Conservation (phyloP, 2,888 invertebrate genomes). For the Lucinisca nassula region DNA sequence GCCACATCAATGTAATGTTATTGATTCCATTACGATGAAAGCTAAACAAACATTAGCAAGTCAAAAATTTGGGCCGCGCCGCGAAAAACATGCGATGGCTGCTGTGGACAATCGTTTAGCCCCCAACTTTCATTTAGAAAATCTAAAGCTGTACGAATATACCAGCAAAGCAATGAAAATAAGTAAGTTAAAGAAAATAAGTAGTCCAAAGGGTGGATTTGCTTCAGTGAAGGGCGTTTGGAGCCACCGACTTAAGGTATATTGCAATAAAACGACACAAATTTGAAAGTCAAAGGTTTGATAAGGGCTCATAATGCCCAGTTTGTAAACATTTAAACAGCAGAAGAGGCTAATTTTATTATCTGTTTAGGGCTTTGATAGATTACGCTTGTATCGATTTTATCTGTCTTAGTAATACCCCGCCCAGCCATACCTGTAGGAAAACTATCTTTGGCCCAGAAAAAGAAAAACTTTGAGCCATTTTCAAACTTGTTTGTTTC, state of each 20-base stretch:
- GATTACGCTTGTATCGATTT: conserved; percentile 23
- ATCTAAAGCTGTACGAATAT: too few relatives aligned
- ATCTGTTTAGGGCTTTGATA: conserved; percentile 2
- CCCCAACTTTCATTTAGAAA: too few relatives aligned
- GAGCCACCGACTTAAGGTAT: background rate
- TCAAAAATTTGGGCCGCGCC: background rate
- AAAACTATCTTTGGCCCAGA: too few relatives aligned
- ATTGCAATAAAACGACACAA: background rate
- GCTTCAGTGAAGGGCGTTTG: too few relatives aligned
- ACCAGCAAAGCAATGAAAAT: too few relatives aligned
- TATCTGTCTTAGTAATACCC: background rate
- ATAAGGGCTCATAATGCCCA: conserved; percentile 13
- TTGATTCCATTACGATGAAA: conserved; percentile 16
- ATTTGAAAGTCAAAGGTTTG: background rate
- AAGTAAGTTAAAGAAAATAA: too few relatives aligned
- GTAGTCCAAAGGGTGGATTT: too few relatives aligned
- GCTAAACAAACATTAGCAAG: background rate
- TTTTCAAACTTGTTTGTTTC: too few relatives aligned
- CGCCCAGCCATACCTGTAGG: too few relatives aligned
- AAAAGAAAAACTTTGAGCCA: too few relatives aligned
- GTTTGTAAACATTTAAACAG: conserved; percentile 16
- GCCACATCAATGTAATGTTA: background rate
- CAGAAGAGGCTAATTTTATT: conserved; percentile 7
- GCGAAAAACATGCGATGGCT: too few relatives aligned
- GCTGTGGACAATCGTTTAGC: too few relatives aligned